These are phyloP conservation scores for Monopis laevigella DNA, from an alignment of 2,888 invertebrate species.

Conservation along the genomic window DNA sequence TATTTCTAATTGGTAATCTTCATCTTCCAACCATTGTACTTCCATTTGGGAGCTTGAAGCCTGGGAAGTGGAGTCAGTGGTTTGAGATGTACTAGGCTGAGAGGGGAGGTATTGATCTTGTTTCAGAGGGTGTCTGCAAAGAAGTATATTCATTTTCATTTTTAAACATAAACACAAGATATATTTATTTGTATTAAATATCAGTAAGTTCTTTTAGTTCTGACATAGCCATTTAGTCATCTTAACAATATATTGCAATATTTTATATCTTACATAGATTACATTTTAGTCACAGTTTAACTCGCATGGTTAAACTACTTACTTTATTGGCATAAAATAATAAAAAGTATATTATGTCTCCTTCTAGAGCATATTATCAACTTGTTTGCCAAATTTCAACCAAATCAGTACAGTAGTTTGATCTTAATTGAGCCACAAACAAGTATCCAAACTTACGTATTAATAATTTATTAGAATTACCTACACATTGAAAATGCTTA, in stretches of 20 bases:
- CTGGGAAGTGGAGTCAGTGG: too few species aligned
- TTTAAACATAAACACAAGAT: too few species aligned
- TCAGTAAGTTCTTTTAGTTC: background rate
- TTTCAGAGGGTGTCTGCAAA: too few species aligned
- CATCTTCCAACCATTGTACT: too few species aligned
- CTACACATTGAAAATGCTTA: background rate
- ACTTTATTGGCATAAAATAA: background rate
- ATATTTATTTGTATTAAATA: too few species aligned
- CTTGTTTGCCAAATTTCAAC: background rate
- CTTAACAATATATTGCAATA: background rate
- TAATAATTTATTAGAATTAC: background rate
- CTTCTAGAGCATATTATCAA: background rate
- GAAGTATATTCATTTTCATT: too few species aligned
- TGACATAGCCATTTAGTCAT: background rate
- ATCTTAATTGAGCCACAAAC: background rate
- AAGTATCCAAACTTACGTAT: background rate
- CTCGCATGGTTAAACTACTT: background rate
- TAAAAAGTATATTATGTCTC: background rate
- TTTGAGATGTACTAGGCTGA: too few species aligned
- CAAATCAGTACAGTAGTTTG: background rate
- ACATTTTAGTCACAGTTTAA: background rate
- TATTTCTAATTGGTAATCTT: too few species aligned
- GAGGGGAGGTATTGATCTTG: too few species aligned
- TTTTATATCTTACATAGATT: background rate
- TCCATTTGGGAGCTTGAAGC: too few species aligned